phyloP scores from a whole-genome alignment of 92 coral and sea anemone genomes.

The Umimayanthus kanabou region DNA sequence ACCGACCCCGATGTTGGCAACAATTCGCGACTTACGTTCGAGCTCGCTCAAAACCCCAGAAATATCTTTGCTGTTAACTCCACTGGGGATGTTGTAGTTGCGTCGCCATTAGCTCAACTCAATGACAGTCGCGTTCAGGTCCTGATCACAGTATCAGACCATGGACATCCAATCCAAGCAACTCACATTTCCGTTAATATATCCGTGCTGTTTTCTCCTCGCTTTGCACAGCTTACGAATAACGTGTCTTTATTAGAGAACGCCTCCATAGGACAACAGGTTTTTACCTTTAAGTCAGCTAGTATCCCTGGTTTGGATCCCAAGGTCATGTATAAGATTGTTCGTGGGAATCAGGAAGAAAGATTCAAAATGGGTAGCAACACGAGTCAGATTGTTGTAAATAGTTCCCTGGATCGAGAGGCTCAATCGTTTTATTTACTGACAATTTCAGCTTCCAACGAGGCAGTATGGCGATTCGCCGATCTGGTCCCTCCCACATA shows the following conservation, averaged over 20 bases:
- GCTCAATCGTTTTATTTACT: neutral
- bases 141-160: slow-evolving; percentile 43
- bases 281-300: slow-evolving; percentile 4
- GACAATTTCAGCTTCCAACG: slow-evolving; percentile 27
- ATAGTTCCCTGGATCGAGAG: slow-evolving; percentile 31
- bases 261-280: slow-evolving; percentile 12
- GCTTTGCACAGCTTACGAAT: neutral
- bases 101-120: slow-evolving; percentile 26
- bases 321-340: slow-evolving; percentile 25
- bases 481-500: neutral
- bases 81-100: slow-evolving; percentile 44
- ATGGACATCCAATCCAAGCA: slow-evolving; percentile 34
- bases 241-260: slow-evolving; percentile 24
- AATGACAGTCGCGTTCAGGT: slow-evolving; percentile 34
- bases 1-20: slow-evolving; percentile 51
- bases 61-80: slow-evolving; percentile 34
- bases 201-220: slow-evolving; percentile 35
- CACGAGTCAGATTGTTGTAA: neutral
- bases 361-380: neutral
- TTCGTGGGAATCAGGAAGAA: slow-evolving; percentile 18
- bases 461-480: slow-evolving; percentile 27
- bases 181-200: slow-evolving; percentile 47
- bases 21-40: slow-evolving; percentile 34
- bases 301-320: neutral
- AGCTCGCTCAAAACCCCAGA: slow-evolving; percentile 17